These are phyloP conservation scores for Reticulitermes speratus DNA, from an alignment of 1,140 invertebrate species.

Conservation along the genomic window DNA sequence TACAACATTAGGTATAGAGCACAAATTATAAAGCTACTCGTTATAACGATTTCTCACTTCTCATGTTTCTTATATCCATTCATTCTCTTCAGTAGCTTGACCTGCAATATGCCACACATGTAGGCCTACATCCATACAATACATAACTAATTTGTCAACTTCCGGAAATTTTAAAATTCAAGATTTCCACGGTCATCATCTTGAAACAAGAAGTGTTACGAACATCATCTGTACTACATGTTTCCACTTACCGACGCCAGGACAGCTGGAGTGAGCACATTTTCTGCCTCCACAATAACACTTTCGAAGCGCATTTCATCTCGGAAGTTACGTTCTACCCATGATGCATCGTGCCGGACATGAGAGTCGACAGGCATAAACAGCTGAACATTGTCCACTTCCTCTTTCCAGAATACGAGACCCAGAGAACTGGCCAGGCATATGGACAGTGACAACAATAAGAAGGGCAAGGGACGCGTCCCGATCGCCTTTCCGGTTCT, in stretches of 20 bases:
- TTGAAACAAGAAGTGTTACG: too few relatives aligned
- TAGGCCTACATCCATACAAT: too few relatives aligned
- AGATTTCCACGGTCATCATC: too few relatives aligned
- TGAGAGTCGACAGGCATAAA: conserved; percentile 37
- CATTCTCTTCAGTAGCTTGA: too few relatives aligned
- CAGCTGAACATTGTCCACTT: conserved; percentile 36
- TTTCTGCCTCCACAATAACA: conserved; percentile 50
- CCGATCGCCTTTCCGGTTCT: conserved; percentile 24
- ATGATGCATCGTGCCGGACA: conserved; percentile 45
- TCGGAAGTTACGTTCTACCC: conserved; percentile 48
- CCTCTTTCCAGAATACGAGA: conserved; percentile 37
- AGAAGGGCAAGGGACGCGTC: conserved; percentile 16
- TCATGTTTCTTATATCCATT: too few relatives aligned
- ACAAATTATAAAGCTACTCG: too few relatives aligned
- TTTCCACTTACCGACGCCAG: conserved; percentile 45
- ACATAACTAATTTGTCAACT: too few relatives aligned
- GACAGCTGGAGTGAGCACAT: conserved; percentile 48
- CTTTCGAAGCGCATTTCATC: conserved; percentile 49
- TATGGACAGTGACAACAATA: conserved; percentile 29
- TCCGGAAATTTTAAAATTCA: too few relatives aligned
- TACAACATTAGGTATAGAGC: too few relatives aligned
- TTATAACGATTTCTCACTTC: too few relatives aligned
- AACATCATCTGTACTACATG: too few relatives aligned
- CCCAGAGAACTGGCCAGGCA: conserved; percentile 33
- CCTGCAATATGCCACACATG: too few relatives aligned